A percentile compares a stretch with the other conserved stretches of the same genome.
These are phyloP conservation scores for Pseudomyrmex concolor DNA, from an alignment of 1,140 invertebrate genomes.

Conservation along the genomic window DNA sequence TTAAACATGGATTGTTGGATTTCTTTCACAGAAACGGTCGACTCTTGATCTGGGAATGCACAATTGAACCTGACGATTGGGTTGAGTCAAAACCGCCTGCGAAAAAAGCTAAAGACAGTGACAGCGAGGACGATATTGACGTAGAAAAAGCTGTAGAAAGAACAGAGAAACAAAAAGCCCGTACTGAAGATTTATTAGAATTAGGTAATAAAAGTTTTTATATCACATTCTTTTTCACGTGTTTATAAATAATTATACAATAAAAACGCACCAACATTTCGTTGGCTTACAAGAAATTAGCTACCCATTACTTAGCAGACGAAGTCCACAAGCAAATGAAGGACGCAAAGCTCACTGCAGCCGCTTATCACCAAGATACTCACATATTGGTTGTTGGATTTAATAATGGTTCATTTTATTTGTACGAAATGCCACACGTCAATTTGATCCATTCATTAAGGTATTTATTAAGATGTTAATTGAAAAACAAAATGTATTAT, in stretches of 20 bases:
- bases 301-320: conserved; percentile 90
- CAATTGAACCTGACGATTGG: conserved; percentile 89
- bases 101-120: conserved; percentile 83
- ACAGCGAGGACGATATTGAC: conserved; percentile 84
- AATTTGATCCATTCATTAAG: conserved; percentile 95
- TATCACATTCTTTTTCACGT: conserved; percentile 13
- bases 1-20: conserved; percentile 41
- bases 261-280: not conserved
- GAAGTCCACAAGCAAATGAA: conserved; percentile 87
- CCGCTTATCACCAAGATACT: conserved; percentile 91
- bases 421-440: conserved; percentile 97
- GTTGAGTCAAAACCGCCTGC: conserved; percentile 83
- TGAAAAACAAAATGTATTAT: conserved; percentile 7
- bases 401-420: conserved; percentile 92
- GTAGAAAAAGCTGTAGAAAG: conserved; percentile 80
- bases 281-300: conserved; percentile 89
- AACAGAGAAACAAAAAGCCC: conserved; percentile 72
- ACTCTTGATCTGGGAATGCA: conserved; percentile 95
- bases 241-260: not conserved
- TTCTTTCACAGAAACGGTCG: conserved; percentile 87
- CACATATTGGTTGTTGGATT: conserved; percentile 91
- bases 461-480: conserved; percentile 77
- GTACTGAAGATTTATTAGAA: conserved; percentile 38
- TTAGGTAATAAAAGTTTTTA: conserved; percentile 47
- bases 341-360: conserved; percentile 89